Percentiles rank a stretch among this genome's conserved stretches.
Evolutionary conservation across 2,797 vertebrate genomes (phyloP).

Genomic region (Pygocentrus nattereri): DNA sequence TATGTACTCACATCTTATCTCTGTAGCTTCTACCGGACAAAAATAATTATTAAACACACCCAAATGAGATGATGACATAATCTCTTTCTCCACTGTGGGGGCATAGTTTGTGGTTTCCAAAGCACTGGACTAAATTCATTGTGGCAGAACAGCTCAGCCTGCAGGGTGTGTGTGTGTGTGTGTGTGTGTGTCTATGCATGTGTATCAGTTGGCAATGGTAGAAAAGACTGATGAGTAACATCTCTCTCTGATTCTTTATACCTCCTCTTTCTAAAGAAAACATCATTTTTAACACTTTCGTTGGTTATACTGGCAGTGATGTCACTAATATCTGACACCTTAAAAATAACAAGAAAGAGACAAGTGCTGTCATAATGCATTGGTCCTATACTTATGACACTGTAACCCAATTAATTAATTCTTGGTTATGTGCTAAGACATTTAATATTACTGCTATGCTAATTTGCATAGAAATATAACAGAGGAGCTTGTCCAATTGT

Average conservation of each 20-base stretch:
- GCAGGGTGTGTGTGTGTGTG: background rate
- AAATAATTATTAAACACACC: constrained; percentile 15
- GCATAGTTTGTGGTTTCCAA: constrained; percentile 1
- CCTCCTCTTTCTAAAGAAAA: background rate
- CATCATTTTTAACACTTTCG: background rate
- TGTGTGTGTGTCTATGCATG: background rate
- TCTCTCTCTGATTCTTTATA: background rate
- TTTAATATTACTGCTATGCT: background rate
- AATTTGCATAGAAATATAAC: background rate
- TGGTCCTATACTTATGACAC: background rate
- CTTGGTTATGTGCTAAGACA: background rate
- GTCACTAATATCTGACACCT: background rate
- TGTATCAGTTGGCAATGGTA: background rate
- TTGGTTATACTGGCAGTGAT: background rate
- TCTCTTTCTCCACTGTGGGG: background rate
- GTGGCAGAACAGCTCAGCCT: constrained; percentile 3
- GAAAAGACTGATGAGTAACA: background rate
- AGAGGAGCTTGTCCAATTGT: background rate
- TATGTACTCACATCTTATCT: background rate
- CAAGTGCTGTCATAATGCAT: too few relatives aligned
- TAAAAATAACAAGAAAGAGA: constrained; percentile 7
- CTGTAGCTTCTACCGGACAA: background rate
- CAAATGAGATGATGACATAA: background rate
- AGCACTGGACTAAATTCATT: background rate
- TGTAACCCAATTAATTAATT: background rate